Evolutionary conservation across 1,140 invertebrate genomes (phyloP).

Genomic region (Aphelenchoides avenae): DNA sequence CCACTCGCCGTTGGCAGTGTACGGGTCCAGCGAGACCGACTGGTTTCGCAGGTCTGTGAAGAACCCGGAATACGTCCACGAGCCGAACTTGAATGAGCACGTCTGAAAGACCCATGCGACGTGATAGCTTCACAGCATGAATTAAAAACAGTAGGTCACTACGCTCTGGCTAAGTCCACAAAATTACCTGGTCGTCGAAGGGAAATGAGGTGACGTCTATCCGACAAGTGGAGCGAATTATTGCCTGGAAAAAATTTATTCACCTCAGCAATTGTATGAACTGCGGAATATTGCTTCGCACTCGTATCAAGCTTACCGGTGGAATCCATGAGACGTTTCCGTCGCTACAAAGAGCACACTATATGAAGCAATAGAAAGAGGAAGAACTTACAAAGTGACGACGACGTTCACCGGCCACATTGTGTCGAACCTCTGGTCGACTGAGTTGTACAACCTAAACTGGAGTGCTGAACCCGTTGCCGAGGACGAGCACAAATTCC

Average conservation of each 20-base stretch:
- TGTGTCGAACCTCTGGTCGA: constrained; percentile 57
- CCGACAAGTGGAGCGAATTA: constrained; percentile 98
- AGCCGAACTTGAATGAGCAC: constrained; percentile 58
- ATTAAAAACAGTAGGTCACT: not conserved
- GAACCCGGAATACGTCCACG: constrained; percentile 58
- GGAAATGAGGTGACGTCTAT: constrained; percentile 70
- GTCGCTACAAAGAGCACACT: constrained; percentile 68
- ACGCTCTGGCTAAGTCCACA: not conserved
- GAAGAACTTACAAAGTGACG: constrained; percentile 47
- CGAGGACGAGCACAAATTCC: not conserved
- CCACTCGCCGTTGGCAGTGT: constrained; percentile 61
- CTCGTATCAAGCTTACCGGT: no score
- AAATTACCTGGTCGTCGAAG: constrained; percentile 31
- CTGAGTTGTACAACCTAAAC: constrained; percentile 43
- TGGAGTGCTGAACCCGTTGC: no score
- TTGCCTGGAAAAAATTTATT: no score
- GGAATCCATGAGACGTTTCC: constrained; percentile 93
- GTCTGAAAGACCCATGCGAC: no score
- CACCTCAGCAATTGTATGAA: no score
- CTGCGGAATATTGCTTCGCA: no score
- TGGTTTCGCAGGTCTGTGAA: constrained; percentile 55
- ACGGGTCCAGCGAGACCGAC: constrained; percentile 54
- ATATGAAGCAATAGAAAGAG: no score
- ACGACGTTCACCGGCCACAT: constrained; percentile 59
- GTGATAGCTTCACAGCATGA: constrained; percentile 30